Base-by-base conservation (phyloP, 2,113 vertebrate genomes). In the Puntigrus tetrazona region DNA sequence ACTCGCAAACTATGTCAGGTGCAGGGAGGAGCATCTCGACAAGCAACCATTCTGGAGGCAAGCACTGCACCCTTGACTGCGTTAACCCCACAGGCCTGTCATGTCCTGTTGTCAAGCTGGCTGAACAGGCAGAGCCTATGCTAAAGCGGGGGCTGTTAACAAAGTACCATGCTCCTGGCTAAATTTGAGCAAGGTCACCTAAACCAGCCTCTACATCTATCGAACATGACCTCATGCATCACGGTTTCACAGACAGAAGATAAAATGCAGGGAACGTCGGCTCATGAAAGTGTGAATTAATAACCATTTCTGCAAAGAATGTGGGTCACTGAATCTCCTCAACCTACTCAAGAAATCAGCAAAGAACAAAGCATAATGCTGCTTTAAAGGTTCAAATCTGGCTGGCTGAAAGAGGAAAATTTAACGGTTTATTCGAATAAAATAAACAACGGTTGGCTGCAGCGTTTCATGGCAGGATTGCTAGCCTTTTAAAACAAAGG, bases 81-180 rank as follows among this genome's bases (percentile, higher is more conserved):
- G 88, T 91, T 91, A 92, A 92, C 92, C 94, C 91, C 88, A 87
- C 88, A 91, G 91, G 91, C 90, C 85, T 91, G 93, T 93, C 92
- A 92, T 84, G 90, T 94, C 90, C 88, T 87, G 92, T 94, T 93
- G 91, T 93, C 87, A 75, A 92, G 92, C 92, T 91, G 92, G 90
- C 87, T 92, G 93, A 93, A 89, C 93, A 93, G 84, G 89, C 88
- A 38, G 84, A 86, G 87, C 87, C 45, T 81, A 89, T 87, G 85
- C 89, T 86, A 76, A 89, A 85, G 90, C 84, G 79, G 43, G 88
- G 72, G 87, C 88, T 89, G 91, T 80, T 38, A 90, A 87, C 65
- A 55, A 84, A 89, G 91, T 93, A 92, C 92, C 91, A 90, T 92
- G 91, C 87, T 93, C 73, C 86, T 86, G 87, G 89, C 91, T 65